A percentile compares a stretch with the other conserved stretches of the same genome.
phyloP scores from a whole-genome alignment of 1,140 invertebrate species.

The Macrotrachela quadricornifera region DNA sequence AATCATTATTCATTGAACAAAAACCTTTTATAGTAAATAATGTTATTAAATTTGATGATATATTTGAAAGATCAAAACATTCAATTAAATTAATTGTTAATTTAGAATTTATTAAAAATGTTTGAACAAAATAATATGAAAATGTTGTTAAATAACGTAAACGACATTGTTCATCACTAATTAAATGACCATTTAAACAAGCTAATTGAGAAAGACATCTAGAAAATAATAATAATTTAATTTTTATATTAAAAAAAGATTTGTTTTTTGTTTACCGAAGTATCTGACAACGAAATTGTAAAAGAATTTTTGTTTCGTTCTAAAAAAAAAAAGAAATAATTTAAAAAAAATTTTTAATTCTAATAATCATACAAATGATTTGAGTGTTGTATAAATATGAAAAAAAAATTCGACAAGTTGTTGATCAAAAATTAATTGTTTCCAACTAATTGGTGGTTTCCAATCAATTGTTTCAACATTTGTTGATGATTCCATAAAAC shows the following conservation, averaged over 20 bases:
- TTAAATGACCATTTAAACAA: constrained; percentile 47
- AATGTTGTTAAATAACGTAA: constrained; percentile 49
- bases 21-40: constrained; percentile 12
- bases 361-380: neutral
- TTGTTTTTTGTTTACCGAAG: constrained; percentile 43
- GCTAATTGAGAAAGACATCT: constrained; percentile 58
- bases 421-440: constrained; percentile 49
- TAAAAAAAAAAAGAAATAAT: neutral
- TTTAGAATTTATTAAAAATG: neutral
- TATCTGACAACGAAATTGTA: constrained; percentile 48
- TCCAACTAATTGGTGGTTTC: constrained; percentile 37
- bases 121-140: no score
- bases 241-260: constrained; percentile 11
- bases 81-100: neutral
- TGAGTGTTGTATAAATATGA: constrained; percentile 26
- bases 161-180: constrained; percentile 38
- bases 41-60: no score
- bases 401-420: constrained; percentile 53
- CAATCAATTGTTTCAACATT: neutral
- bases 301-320: constrained; percentile 9
- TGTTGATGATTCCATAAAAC: constrained; percentile 31
- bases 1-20: neutral
- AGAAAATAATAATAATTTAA: constrained; percentile 52
- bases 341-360: neutral
- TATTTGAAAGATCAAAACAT: no score